Conservation (phyloP, 2,113 vertebrate species). For the Tonatia bakeri region DNA sequence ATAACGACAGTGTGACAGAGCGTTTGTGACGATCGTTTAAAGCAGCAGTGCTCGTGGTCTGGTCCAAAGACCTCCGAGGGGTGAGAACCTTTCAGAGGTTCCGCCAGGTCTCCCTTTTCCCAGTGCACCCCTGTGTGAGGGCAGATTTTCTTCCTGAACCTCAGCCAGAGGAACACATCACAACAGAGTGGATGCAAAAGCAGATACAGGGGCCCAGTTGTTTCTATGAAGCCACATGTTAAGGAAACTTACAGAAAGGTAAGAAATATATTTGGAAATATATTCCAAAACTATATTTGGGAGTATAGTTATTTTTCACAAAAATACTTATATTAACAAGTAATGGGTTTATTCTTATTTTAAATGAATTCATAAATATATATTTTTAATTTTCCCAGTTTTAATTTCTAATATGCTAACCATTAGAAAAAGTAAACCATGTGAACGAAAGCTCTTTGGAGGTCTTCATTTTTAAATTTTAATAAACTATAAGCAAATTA, state of each 20-base stretch:
- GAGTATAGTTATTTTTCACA: not conserved
- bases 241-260: not conserved
- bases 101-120: not conserved
- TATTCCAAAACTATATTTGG: too few relatives aligned
- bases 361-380: not conserved
- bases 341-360: not conserved
- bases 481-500: constrained; percentile 3
- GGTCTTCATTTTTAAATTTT: not conserved
- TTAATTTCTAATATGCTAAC: constrained; percentile 14
- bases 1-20: not conserved
- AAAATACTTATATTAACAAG: not conserved
- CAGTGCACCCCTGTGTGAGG: not conserved
- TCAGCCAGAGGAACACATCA: not conserved
- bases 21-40: not conserved
- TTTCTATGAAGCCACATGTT: not conserved
- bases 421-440: not conserved
- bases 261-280: not conserved
- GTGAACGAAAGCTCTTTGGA: not conserved
- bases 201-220: not conserved
- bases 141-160: not conserved
- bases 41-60: not conserved
- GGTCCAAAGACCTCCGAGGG: not conserved
- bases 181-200: not conserved
- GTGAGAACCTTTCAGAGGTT: not conserved
- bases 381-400: not conserved